phyloP scores from a whole-genome alignment of 2,888 invertebrate species.

The Tipula confusa region DNA sequence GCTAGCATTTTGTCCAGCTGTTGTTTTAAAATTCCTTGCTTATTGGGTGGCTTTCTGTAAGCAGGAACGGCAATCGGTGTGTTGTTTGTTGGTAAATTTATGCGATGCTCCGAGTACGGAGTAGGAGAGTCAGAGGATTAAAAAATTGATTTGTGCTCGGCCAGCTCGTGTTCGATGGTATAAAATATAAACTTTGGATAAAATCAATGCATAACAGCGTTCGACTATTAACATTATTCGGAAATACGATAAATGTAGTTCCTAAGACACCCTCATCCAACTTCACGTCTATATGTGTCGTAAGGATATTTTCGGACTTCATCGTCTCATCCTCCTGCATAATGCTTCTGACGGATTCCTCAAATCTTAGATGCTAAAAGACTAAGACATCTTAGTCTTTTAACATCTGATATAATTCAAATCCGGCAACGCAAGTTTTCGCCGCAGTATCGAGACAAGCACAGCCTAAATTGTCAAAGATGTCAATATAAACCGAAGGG shows the following conservation, averaged over 20 bases:
- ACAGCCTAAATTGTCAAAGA: background rate
- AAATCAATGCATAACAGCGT: background rate
- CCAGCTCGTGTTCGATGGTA: background rate
- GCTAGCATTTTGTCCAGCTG: background rate
- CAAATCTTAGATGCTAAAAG: too few relatives aligned
- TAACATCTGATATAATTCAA: background rate
- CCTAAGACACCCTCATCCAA: background rate
- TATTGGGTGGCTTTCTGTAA: background rate
- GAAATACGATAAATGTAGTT: background rate
- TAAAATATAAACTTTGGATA: background rate
- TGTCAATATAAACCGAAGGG: background rate
- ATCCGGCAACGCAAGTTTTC: background rate
- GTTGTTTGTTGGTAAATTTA: background rate
- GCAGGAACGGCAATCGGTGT: background rate
- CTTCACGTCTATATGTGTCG: background rate
- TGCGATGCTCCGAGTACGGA: background rate
- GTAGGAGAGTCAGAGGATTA: background rate
- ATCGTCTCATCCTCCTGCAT: background rate
- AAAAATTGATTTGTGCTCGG: background rate
- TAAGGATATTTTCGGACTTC: background rate
- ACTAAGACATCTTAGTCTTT: background rate
- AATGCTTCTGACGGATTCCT: background rate
- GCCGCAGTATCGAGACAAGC: background rate
- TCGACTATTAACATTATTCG: background rate
- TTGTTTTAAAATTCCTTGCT: background rate